Percentiles rank a stretch among this genome's conserved stretches.
Evolutionary conservation across 2,113 vertebrate genomes (phyloP).

Genomic region (Heterotilapia buettikoferi): DNA sequence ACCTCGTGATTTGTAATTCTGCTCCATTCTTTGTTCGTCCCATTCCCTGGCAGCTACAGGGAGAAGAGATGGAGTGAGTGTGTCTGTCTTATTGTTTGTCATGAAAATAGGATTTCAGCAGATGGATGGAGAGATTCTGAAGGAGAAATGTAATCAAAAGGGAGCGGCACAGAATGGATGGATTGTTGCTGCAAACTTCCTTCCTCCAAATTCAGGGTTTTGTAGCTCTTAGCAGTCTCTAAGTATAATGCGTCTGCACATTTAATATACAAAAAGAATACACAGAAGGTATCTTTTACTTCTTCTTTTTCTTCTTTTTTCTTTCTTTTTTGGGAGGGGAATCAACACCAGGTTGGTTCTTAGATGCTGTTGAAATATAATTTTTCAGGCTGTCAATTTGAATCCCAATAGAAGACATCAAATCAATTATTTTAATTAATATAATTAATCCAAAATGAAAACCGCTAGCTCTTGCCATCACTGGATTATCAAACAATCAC

Average conservation of each 20-base stretch:
- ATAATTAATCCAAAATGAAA: background rate
- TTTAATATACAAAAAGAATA: background rate
- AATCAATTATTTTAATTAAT: background rate
- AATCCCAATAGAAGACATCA: background rate
- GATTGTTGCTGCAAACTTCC: background rate
- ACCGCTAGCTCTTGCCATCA: background rate
- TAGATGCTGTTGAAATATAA: background rate
- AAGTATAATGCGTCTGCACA: background rate
- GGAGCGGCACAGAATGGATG: background rate
- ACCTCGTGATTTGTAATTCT: background rate
- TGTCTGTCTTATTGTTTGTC: slow-evolving; percentile 37
- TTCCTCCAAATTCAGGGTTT: background rate
- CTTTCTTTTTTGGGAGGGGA: background rate
- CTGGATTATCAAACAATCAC: background rate
- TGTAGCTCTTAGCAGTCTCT: background rate
- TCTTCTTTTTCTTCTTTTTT: background rate
- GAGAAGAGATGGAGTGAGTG: slow-evolving; percentile 19
- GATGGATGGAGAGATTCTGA: slow-evolving; percentile 40
- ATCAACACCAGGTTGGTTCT: background rate
- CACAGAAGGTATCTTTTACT: background rate
- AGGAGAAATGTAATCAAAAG: slow-evolving; percentile 34
- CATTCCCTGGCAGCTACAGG: slow-evolving; percentile 5
- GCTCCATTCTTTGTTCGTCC: background rate
- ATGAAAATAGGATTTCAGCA: slow-evolving; percentile 51
- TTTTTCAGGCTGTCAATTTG: background rate